Conservation (phyloP, 2,888 invertebrate genomes). For the Subacronicta megacephala region DNA sequence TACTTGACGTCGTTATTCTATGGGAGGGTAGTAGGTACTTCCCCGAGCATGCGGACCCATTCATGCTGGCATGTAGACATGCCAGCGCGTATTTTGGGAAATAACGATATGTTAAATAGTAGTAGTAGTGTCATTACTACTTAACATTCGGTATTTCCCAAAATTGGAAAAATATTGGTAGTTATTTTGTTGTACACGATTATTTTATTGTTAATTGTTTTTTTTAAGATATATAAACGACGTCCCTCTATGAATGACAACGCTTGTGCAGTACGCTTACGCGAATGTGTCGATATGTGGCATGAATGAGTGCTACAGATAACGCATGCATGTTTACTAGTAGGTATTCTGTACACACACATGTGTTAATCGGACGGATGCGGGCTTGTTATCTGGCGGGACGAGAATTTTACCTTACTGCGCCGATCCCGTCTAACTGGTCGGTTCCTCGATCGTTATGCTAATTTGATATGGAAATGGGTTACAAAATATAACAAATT, state of each 20-base stretch:
- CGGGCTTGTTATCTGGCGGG: conserved; percentile 42
- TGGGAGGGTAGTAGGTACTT: too few relatives aligned
- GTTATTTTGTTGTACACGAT: too few relatives aligned
- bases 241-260: conserved; percentile 61
- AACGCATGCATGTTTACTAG: conserved; percentile 50
- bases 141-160: too few relatives aligned
- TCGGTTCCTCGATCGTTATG: conserved; percentile 30
- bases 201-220: background rate
- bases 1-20: too few relatives aligned
- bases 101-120: too few relatives aligned
- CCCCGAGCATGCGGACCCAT: too few relatives aligned
- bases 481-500: conserved; percentile 8
- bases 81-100: too few relatives aligned
- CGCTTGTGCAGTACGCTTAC: conserved; percentile 45
- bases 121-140: too few relatives aligned
- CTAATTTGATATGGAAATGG: conserved; percentile 8
- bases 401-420: conserved; percentile 61
- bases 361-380: conserved; percentile 15
- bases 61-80: too few relatives aligned
- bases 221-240: conserved; percentile 24
- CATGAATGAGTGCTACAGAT: conserved; percentile 64
- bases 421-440: conserved; percentile 25
- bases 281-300: conserved; percentile 39
- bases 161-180: too few relatives aligned
- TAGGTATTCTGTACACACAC: conserved; percentile 26